These are phyloP conservation scores for Clanis bilineata DNA, from an alignment of 2,888 invertebrate species.

Conservation along the genomic window DNA sequence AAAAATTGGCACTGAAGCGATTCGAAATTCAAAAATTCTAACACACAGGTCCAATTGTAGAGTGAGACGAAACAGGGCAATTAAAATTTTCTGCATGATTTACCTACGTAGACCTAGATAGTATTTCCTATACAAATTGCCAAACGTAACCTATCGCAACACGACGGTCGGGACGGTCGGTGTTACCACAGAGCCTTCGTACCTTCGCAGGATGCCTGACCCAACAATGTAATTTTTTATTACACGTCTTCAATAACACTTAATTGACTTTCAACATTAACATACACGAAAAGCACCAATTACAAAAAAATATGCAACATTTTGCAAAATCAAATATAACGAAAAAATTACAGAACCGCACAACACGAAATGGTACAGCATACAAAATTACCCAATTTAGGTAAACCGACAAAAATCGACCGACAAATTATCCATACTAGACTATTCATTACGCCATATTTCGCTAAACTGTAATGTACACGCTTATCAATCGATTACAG, in stretches of 20 bases:
- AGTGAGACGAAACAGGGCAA: neutral
- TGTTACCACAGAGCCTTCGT: slow-evolving; percentile 2
- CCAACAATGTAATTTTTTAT: neutral
- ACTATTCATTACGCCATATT: slow-evolving; percentile 46
- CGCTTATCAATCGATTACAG: slow-evolving; percentile 55
- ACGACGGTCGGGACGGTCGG: neutral
- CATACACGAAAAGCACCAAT: neutral
- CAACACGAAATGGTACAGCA: slow-evolving; percentile 14
- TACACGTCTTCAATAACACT: neutral
- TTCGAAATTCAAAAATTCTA: too few species aligned
- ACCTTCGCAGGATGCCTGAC: neutral
- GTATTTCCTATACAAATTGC: neutral
- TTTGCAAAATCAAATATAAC: slow-evolving; percentile 10
- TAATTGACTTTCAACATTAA: slow-evolving; percentile 1
- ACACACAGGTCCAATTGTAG: too few species aligned
- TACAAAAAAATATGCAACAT: slow-evolving; percentile 16
- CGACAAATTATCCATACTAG: slow-evolving; percentile 28
- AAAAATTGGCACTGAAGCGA: too few species aligned
- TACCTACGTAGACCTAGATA: neutral
- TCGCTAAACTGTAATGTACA: slow-evolving; percentile 39
- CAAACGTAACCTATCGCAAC: slow-evolving; percentile 3
- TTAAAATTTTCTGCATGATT: neutral
- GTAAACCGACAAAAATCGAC: slow-evolving; percentile 20
- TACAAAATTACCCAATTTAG: slow-evolving; percentile 23
- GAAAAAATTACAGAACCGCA: slow-evolving; percentile 19